Evolutionary conservation across 2,797 vertebrate genomes (phyloP).

Genomic region (Hafferia zeledoni): DNA sequence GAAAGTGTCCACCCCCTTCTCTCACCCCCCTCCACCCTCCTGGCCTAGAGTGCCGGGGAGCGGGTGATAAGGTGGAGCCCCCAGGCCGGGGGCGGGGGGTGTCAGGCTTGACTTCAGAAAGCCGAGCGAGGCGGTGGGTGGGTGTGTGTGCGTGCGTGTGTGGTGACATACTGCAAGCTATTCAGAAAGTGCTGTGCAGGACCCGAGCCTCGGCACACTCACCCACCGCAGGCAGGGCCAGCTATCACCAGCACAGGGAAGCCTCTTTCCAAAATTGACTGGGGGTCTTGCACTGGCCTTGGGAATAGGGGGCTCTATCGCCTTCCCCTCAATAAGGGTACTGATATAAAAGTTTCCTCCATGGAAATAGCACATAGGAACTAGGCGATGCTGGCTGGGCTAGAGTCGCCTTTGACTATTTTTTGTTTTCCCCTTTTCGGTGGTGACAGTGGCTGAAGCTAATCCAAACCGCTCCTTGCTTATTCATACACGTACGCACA

Average conservation of each 20-base stretch:
- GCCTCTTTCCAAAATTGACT: not conserved
- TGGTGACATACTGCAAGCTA: slow-evolving; percentile 60
- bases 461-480: slow-evolving; percentile 57
- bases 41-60: not conserved
- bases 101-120: not conserved
- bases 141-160: not conserved
- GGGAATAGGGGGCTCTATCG: not conserved
- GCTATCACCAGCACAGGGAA: not conserved
- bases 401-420: not conserved
- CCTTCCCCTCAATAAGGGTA: not conserved
- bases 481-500: slow-evolving; percentile 70
- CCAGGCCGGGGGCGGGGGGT: not conserved
- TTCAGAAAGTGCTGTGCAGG: slow-evolving; percentile 72
- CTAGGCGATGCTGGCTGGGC: slow-evolving; percentile 16
- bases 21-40: not conserved
- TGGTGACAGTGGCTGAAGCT: slow-evolving; percentile 38
- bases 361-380: slow-evolving; percentile 14
- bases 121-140: not conserved
- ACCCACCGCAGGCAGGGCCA: slow-evolving; percentile 32
- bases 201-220: slow-evolving; percentile 8
- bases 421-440: not conserved
- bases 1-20: not conserved
- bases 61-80: not conserved
- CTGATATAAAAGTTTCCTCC: slow-evolving; percentile 69
- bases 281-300: not conserved